phyloP scores from a whole-genome alignment of 1,140 invertebrate genomes.

The Bilobella aurantiaca region DNA sequence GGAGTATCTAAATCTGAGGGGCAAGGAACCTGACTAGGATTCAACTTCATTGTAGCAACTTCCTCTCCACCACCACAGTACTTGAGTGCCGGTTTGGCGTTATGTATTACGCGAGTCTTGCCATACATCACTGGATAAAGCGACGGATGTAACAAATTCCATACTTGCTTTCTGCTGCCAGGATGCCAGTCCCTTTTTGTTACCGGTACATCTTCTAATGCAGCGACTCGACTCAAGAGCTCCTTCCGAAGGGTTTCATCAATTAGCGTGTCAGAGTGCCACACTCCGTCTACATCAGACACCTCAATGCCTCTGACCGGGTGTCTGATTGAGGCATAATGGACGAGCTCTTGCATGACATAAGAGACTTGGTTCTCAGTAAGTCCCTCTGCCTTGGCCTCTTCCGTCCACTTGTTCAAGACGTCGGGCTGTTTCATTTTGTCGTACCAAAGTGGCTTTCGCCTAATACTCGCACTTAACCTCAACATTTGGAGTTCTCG shows the following conservation, averaged over 20 bases:
- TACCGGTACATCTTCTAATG: conserved; percentile 4
- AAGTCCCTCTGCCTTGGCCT: neutral
- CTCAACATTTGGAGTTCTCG: conserved; percentile 10
- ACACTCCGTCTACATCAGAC: neutral
- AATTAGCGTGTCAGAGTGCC: conserved; percentile 6
- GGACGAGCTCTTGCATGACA: conserved; percentile 5
- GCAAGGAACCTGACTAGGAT: no score
- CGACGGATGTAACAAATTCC: conserved; percentile 21
- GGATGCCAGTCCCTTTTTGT: conserved; percentile 13
- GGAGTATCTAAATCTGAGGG: no score
- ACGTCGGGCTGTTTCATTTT: conserved; percentile 16
- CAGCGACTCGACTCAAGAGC: neutral
- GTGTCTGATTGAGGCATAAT: neutral
- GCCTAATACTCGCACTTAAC: neutral
- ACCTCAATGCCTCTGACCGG: neutral
- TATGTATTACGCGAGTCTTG: neutral
- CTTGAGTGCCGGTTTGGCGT: neutral
- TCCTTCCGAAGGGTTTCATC: neutral
- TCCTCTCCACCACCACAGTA: neutral
- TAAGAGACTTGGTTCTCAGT: neutral
- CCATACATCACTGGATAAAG: conserved; percentile 15
- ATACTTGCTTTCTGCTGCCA: conserved; percentile 8
- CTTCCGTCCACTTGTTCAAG: conserved; percentile 4
- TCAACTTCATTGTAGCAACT: no score
- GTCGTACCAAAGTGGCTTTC: conserved; percentile 6